A percentile compares a stretch with the other conserved stretches of the same genome.
Conservation (phyloP, 2,113 vertebrate species). For the Andinoacara biseriatus region DNA sequence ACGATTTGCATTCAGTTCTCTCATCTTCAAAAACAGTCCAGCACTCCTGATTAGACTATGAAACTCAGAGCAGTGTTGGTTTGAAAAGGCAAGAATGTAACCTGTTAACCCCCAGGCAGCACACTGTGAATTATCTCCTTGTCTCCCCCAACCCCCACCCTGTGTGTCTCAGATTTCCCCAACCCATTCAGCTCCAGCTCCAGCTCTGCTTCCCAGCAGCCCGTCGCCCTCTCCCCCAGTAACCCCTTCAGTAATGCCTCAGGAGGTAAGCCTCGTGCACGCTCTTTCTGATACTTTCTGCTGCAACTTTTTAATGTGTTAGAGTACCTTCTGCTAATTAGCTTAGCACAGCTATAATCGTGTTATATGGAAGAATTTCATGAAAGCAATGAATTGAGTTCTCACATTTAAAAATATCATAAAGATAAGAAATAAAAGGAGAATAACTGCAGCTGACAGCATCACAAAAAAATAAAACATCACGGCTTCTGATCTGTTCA, state of each 20-base stretch:
- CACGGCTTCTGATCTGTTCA: too few relatives aligned
- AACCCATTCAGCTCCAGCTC: conserved; percentile 83
- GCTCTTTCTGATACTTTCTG: neutral
- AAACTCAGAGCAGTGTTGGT: conserved; percentile 25
- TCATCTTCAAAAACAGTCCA: neutral
- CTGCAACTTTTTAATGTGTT: neutral
- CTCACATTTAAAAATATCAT: neutral
- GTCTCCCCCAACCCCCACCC: neutral
- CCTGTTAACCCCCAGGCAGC: conserved; percentile 38
- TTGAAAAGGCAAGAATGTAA: conserved; percentile 61
- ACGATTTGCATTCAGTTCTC: conserved; percentile 17
- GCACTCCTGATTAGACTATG: conserved; percentile 41
- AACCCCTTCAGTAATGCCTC: conserved; percentile 88
- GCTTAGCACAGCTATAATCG: neutral
- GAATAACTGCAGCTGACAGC: neutral
- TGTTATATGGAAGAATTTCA: too few relatives aligned
- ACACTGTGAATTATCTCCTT: conserved; percentile 47
- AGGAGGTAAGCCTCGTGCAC: conserved; percentile 77
- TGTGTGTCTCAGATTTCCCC: conserved; percentile 80
- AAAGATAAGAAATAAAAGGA: neutral
- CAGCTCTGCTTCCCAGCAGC: conserved; percentile 67
- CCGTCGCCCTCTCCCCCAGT: conserved; percentile 82
- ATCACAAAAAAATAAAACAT: neutral
- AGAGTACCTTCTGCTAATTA: neutral
- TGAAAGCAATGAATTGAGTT: neutral